Conservation (phyloP, 2,797 vertebrate species). For the Triplophysa yarkandensis region DNA sequence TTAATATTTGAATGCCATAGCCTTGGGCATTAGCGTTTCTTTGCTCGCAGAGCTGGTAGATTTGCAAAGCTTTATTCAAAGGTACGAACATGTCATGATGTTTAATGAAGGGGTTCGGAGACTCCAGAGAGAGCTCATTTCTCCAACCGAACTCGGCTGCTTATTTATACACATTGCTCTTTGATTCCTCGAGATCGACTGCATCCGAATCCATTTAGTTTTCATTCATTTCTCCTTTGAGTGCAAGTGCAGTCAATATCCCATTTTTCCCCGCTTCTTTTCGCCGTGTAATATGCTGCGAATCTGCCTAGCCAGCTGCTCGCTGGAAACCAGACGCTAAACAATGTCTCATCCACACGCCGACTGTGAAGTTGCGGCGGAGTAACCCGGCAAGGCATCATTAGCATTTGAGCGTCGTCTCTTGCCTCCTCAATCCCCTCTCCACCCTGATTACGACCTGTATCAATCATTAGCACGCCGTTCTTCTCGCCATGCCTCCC, state of each 20-base stretch:
- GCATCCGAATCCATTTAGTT: slow-evolving; percentile 43
- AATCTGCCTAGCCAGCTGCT: slow-evolving; percentile 37
- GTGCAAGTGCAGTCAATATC: slow-evolving; percentile 37
- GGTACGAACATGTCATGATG: slow-evolving; percentile 30
- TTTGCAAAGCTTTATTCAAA: slow-evolving; percentile 42
- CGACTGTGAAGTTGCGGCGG: slow-evolving; percentile 25
- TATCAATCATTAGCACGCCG: slow-evolving; percentile 36
- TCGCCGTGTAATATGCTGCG: slow-evolving; percentile 6
- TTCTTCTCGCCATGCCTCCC: slow-evolving; percentile 31
- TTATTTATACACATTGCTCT: slow-evolving; percentile 37
- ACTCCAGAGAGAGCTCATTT: slow-evolving; percentile 34
- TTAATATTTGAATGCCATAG: slow-evolving; percentile 38
- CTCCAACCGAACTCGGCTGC: slow-evolving; percentile 3
- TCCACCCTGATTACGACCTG: slow-evolving; percentile 46
- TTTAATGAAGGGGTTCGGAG: slow-evolving; percentile 46
- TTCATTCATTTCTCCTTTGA: slow-evolving; percentile 36
- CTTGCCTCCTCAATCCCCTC: slow-evolving; percentile 21
- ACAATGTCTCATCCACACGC: slow-evolving; percentile 37
- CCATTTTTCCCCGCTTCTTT: slow-evolving; percentile 25
- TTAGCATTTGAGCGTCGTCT: slow-evolving; percentile 24
- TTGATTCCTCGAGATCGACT: slow-evolving; percentile 37
- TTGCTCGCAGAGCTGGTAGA: slow-evolving; percentile 23
- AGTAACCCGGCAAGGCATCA: slow-evolving; percentile 38
- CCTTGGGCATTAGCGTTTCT: slow-evolving; percentile 34
- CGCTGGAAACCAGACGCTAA: slow-evolving; percentile 16